Conservation (phyloP, 2,797 vertebrate genomes). For the Sebastes cheni region DNA sequence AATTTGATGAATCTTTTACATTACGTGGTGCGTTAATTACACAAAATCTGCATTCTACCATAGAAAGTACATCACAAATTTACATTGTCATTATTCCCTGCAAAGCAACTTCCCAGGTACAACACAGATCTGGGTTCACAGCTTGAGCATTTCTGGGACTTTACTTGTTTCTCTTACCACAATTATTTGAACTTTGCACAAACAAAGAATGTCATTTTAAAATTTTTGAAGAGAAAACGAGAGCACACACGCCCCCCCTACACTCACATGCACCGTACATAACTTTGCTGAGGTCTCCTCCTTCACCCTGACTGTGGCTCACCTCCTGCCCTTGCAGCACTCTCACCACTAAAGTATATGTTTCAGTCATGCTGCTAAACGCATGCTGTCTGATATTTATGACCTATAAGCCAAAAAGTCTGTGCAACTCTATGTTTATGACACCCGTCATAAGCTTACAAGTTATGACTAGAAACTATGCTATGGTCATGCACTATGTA, state of each 20-base stretch:
- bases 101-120: background rate
- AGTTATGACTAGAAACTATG: conserved; percentile 28
- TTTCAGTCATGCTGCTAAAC: conserved; percentile 44
- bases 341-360: conserved; percentile 65
- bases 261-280: conserved; percentile 1
- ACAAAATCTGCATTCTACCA: background rate
- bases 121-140: background rate
- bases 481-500: conserved; percentile 21
- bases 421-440: conserved; percentile 43
- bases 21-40: background rate
- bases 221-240: background rate
- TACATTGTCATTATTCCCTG: background rate
- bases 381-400: conserved; percentile 60
- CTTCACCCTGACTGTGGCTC: conserved; percentile 31
- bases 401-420: conserved; percentile 43
- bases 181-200: background rate
- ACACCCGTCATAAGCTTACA: conserved; percentile 34
- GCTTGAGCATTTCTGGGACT: background rate
- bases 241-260: background rate
- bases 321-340: conserved; percentile 57
- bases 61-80: background rate
- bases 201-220: background rate
- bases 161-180: background rate
- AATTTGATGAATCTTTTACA: background rate
- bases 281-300: conserved; percentile 36